Evolutionary conservation across 2,797 vertebrate species (phyloP).

Genomic region (Microhierax caerulescens): DNA sequence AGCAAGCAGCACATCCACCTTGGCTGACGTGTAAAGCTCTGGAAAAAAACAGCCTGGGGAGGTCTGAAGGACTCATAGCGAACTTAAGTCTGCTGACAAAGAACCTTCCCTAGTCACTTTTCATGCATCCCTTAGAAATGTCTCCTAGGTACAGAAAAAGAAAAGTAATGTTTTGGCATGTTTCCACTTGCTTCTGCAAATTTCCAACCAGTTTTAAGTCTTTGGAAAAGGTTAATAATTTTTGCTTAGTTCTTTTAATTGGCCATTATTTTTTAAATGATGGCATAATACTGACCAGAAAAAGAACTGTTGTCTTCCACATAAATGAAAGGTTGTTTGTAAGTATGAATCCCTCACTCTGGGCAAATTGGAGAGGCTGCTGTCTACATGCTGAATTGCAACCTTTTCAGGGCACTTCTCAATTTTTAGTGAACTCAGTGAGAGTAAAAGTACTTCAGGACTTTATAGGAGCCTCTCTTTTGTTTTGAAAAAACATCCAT

Average conservation of each 20-base stretch:
- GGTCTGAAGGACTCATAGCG: background rate
- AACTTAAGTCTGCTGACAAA: background rate
- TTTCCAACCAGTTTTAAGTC: background rate
- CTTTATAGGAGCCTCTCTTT: background rate
- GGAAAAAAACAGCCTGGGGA: background rate
- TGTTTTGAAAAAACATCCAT: background rate
- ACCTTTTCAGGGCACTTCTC: background rate
- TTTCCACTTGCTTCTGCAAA: background rate
- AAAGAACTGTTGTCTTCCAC: background rate
- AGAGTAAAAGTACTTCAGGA: background rate
- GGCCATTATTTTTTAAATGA: background rate
- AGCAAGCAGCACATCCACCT: background rate
- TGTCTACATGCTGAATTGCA: fast-evolving
- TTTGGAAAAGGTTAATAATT: background rate
- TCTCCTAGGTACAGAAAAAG: fast-evolving
- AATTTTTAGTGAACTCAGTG: background rate
- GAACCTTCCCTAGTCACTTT: background rate
- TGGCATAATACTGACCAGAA: background rate
- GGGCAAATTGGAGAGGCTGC: background rate
- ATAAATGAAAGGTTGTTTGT: background rate
- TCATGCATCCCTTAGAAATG: background rate
- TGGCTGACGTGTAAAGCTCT: background rate
- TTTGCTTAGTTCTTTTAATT: background rate
- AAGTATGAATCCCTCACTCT: background rate
- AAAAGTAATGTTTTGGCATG: background rate